Evolutionary conservation across 2,113 vertebrate species (phyloP), one percentile per base, ranked within the genome.

Genomic region (Aleadryas rufinucha): DNA sequence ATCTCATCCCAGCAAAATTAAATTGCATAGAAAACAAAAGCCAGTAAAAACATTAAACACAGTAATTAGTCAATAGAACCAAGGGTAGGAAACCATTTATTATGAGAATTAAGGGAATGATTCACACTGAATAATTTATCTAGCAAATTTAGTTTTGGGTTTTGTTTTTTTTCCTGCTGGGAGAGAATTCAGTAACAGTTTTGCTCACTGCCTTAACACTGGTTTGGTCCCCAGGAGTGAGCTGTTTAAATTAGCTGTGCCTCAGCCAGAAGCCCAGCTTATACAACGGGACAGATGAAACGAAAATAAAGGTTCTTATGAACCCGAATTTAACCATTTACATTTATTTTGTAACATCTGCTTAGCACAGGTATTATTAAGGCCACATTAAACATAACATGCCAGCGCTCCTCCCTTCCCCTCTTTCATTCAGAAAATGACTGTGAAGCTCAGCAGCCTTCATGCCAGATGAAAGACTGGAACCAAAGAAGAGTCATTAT

Each of bases 91-190:
- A 96, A 93, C 83, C 87, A 89, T 94, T 89, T 93, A 96, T 96
- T 96, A 94, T 47, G 56, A 89, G 83, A 93, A 89, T 94, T 96
- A 95, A 92, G 71, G 50, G 75, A 88, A 90, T 88, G 71, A 93
- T 94, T 97, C 92, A 95, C 83, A 89, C 92, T 89, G 85, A 96
- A 96, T 96, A 93, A 96, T 94, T 94, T 93, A 95, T 88, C 52
- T 78, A 80, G 44, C 83, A 93, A 95, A 94, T 84, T 93, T 78
- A 75, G 47, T 10, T 87, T 83, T 1, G 35, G 3, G 22, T 26
- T 66, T 53, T 66, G 27, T 4, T 39, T 60, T 65, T 80, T n/a
- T 3, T 1, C 71, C 88, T 68, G 71, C 39, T 92, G 90, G 71
- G 56, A 75, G 18, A 75, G 52, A 93, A 89, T 71, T 81, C 85